Evolutionary conservation across 2,797 vertebrate genomes (phyloP).

Genomic region (Silurus lanzhouensis): DNA sequence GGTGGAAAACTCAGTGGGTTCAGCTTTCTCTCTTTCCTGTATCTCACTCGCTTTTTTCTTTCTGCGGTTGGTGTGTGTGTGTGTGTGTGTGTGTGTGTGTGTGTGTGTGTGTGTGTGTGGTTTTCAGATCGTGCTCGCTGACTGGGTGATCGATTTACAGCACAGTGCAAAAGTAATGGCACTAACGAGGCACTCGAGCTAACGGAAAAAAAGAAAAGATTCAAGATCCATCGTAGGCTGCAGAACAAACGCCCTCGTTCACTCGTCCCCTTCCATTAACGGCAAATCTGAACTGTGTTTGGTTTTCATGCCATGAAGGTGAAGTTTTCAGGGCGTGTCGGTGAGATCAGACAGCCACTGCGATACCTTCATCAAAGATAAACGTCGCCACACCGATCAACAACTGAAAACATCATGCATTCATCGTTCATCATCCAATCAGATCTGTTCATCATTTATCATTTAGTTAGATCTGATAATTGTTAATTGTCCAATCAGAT

Average conservation of each 20-base stretch:
- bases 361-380: no score
- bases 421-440: no score
- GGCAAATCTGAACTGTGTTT: background rate
- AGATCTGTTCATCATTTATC: no score
- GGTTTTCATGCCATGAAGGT: background rate
- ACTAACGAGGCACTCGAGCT: background rate
- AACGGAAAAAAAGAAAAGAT: background rate
- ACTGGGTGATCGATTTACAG: slow-evolving; percentile 11
- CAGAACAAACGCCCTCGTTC: background rate
- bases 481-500: no score
- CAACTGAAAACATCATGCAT: no score
- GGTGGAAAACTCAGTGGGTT: slow-evolving; percentile 67
- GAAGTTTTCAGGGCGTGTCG: background rate
- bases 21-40: slow-evolving; percentile 44
- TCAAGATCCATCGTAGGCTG: background rate
- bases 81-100: slow-evolving; percentile 18
- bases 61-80: slow-evolving; percentile 17
- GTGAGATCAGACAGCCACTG: background rate
- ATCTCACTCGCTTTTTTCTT: slow-evolving; percentile 51
- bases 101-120: slow-evolving; percentile 40
- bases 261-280: background rate
- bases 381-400: no score
- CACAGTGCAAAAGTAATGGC: slow-evolving; percentile 3
- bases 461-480: no score
- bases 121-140: slow-evolving; percentile 33